A percentile compares a stretch with the other conserved stretches of the same genome.
Conservation (phyloP, 23 tunicate genomes). For the Trididemnum miniatum region DNA sequence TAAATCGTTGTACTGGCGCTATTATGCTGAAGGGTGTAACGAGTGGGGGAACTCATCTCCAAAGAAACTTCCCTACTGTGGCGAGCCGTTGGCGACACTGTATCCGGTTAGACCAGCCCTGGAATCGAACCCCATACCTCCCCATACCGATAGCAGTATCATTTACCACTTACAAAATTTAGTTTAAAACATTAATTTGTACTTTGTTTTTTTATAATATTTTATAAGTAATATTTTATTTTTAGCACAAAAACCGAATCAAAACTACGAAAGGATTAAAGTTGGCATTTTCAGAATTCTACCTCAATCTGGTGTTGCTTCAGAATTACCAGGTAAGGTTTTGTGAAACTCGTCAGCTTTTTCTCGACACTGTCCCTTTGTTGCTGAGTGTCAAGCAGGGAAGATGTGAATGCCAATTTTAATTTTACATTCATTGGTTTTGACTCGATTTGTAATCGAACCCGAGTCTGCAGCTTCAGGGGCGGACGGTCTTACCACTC, state of each 20-base stretch:
- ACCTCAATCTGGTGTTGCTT: constrained; percentile 78
- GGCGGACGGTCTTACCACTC: too few species aligned
- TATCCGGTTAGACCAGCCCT: neutral
- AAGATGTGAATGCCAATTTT: too few species aligned
- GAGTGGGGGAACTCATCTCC: neutral
- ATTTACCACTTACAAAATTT: too few species aligned
- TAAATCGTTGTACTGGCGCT: neutral
- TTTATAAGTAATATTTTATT: neutral
- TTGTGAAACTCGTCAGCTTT: too few species aligned
- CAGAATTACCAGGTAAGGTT: constrained; percentile 90
- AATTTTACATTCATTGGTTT: too few species aligned
- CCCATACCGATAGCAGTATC: too few species aligned
- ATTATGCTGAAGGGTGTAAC: neutral
- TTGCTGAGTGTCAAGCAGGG: too few species aligned
- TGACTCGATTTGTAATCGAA: too few species aligned
- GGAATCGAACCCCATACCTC: neutral
- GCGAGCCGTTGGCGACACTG: neutral
- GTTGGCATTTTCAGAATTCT: constrained; percentile 89
- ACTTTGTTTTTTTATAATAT: too few species aligned
- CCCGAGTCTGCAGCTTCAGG: too few species aligned
- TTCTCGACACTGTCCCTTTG: too few species aligned
- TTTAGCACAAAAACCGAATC: constrained; percentile 64
- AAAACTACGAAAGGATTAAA: constrained; percentile 89
- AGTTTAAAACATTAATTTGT: too few species aligned
- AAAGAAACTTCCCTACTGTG: neutral